Base-by-base conservation (phyloP, 2,113 vertebrate genomes). In the Camelus bactrianus region DNA sequence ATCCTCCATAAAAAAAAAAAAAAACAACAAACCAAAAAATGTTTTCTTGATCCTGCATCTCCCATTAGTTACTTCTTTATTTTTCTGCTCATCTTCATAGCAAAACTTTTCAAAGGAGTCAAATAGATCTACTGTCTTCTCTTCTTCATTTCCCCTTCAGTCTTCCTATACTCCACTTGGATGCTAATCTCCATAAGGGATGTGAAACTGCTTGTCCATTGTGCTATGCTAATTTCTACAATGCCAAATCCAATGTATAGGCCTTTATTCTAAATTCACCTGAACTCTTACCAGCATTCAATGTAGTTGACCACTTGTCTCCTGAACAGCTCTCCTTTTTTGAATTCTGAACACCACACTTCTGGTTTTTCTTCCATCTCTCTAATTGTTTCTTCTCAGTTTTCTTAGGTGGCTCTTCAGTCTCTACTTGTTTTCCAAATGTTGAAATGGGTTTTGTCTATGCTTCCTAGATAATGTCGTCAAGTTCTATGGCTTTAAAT, bases 1-100 rank as follows among this genome's bases (percentile, higher is more conserved):
- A 60, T 86, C 32, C 56, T 89, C 20, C 56, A 73, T 76, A 73
- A 84, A 70, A 48, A 90, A 95, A 73, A 79, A 72, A 86, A 81
- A 73, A 84, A 70, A 48, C 87, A 95, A 73, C 72, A 72, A 86
- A 81, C 1, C 8, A 70, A 38, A 24, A 46, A 9, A 8, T 28
- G 38, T 6, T 26, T 17, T 24, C 8, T 72, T 75, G 3, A 38
- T 19, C 9, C 13, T 54, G 12, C 9, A 30, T 77, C 24, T 79
- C 81, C 58, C 24, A 56, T 54, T 54, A 72, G 38, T 83, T 58
- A 42, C 48, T 72, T 89, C 16, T 70, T 35, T 50, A 52, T 67
- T 75, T 86, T 38, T 89, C 56, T 89, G 46, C 16, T 94, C 22
- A 77, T 24, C 42, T 79, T 79, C 24, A 67, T 3, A 65, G 65